phyloP scores from a whole-genome alignment of 2,797 vertebrate species.

The Chaunax sp. region DNA sequence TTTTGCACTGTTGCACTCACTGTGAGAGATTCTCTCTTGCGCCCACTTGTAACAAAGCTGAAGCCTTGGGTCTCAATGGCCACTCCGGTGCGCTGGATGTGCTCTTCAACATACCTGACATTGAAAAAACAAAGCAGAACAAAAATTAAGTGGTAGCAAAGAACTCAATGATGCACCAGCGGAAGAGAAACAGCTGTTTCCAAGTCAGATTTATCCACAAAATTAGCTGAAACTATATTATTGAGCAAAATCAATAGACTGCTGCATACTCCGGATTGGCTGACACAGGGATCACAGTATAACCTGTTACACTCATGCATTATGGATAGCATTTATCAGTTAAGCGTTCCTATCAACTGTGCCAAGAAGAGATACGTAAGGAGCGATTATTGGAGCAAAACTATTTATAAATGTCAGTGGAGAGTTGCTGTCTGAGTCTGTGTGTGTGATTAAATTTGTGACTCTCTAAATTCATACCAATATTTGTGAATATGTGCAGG shows the following conservation, averaged over 20 bases:
- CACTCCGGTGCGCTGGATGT: constrained; percentile 89
- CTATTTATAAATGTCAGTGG: too few species aligned
- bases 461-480: too few species aligned
- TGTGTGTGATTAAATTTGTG: too few species aligned
- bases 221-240: constrained; percentile 1
- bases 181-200: background rate
- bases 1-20: constrained; percentile 69
- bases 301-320: background rate
- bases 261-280: background rate
- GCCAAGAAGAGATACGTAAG: background rate
- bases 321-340: background rate
- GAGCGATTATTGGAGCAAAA: too few species aligned
- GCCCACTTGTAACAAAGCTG: constrained; percentile 88
- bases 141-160: background rate
- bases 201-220: background rate
- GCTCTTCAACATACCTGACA: constrained; percentile 90
- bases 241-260: constrained; percentile 8
- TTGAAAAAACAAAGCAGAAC: background rate
- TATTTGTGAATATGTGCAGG: too few species aligned
- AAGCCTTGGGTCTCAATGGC: constrained; percentile 90
- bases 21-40: constrained; percentile 89
- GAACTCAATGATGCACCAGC: background rate
- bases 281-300: background rate
- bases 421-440: too few species aligned
- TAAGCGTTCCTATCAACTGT: background rate